A percentile compares a stretch with the other conserved stretches of the same genome.
Evolutionary conservation across 2,113 vertebrate species (phyloP).

Genomic region (Geothlypis trichas): DNA sequence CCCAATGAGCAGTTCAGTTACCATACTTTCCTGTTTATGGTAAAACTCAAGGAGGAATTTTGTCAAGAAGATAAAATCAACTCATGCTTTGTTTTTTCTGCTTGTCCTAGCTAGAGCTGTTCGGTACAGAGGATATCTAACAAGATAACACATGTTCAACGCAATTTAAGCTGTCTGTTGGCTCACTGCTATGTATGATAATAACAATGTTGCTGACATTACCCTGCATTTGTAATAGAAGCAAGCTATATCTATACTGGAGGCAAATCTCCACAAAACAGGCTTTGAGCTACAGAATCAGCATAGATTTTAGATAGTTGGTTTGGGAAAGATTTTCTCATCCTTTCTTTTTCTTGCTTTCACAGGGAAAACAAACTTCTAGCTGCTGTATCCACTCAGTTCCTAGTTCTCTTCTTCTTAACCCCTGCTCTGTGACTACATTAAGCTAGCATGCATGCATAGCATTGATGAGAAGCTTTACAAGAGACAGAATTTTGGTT

Average conservation of each 20-base stretch:
- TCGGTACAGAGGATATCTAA: background rate
- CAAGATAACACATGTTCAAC: background rate
- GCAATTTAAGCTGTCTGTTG: background rate
- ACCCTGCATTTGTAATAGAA: background rate
- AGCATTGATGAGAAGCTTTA: background rate
- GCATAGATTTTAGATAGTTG: background rate
- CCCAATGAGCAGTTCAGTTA: background rate
- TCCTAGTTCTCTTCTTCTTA: background rate
- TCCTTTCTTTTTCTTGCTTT: background rate
- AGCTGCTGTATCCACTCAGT: background rate
- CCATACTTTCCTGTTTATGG: background rate
- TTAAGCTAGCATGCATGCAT: background rate
- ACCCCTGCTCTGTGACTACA: background rate
- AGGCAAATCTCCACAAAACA: background rate
- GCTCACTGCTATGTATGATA: background rate
- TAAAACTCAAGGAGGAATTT: background rate
- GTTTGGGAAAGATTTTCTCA: background rate
- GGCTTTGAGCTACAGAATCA: background rate
- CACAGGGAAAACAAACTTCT: background rate
- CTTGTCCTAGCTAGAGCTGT: background rate
- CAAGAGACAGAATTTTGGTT: background rate
- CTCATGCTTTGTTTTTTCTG: background rate
- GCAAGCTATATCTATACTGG: background rate
- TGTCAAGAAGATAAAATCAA: background rate
- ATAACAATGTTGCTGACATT: background rate